These are phyloP conservation scores for Phoeniculus purpureus DNA, from an alignment of 2,797 vertebrate species.

Conservation along the genomic window DNA sequence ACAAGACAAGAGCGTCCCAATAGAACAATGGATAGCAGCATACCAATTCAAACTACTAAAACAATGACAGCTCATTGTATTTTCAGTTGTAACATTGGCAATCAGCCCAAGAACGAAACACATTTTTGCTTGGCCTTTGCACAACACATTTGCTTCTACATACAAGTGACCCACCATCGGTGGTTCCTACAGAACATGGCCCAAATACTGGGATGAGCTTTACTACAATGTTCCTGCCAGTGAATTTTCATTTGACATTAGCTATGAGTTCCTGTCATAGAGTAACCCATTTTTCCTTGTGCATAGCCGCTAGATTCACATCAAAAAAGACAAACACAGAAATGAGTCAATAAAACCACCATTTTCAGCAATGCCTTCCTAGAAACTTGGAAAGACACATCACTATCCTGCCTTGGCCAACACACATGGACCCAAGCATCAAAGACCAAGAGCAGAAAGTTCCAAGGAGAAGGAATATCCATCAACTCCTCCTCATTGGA, in stretches of 20 bases:
- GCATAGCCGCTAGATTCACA: neutral
- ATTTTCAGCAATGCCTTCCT: neutral
- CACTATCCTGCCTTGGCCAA: neutral
- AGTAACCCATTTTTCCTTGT: neutral
- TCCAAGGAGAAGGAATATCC: neutral
- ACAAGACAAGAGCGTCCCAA: neutral
- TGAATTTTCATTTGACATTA: neutral
- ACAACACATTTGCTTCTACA: neutral
- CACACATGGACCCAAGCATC: fast-evolving
- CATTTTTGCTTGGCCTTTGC: neutral
- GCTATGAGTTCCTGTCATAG: neutral
- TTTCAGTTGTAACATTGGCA: neutral
- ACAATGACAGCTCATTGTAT: neutral
- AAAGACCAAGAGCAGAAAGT: neutral
- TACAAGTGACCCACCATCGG: neutral
- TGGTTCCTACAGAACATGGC: neutral
- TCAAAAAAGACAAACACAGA: neutral
- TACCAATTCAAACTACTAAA: neutral
- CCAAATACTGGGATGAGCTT: neutral
- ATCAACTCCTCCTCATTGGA: neutral
- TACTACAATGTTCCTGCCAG: neutral
- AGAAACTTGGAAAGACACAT: neutral
- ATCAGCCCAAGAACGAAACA: neutral
- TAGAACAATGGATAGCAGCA: neutral
- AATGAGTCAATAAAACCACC: neutral